phyloP scores from a whole-genome alignment of 2,797 vertebrate genomes.

The Anableps anableps region DNA sequence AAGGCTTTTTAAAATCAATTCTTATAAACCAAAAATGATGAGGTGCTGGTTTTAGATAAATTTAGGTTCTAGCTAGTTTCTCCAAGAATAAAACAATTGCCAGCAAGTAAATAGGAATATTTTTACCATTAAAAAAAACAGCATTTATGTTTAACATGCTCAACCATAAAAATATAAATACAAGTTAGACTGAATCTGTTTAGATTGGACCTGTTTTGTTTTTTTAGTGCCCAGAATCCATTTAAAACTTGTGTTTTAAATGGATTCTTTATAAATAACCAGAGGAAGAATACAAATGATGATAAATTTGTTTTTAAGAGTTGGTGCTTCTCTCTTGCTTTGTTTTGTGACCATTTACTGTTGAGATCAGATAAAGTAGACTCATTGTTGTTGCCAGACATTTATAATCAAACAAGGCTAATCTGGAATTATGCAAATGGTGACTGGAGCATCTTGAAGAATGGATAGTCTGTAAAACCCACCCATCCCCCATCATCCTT shows the following conservation, averaged over 20 bases:
- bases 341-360: background rate
- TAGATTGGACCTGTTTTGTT: too few relatives aligned
- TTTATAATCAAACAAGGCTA: conserved; percentile 14
- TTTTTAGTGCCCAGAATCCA: too few relatives aligned
- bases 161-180: background rate
- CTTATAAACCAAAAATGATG: background rate
- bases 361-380: background rate
- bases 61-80: background rate
- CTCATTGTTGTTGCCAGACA: background rate
- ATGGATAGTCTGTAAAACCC: background rate
- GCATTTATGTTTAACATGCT: background rate
- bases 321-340: background rate
- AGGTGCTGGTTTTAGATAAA: background rate
- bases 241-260: too few relatives aligned
- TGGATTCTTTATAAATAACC: background rate
- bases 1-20: background rate
- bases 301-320: background rate
- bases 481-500: background rate
- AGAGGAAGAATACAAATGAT: background rate
- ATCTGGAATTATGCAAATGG: conserved; percentile 3
- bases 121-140: background rate
- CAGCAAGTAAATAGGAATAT: background rate
- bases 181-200: background rate
- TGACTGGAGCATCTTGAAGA: background rate
- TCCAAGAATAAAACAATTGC: background rate